Percentiles rank a stretch among this genome's conserved stretches.
phyloP scores from a whole-genome alignment of 2,888 invertebrate genomes.

The Heliconius hortense region DNA sequence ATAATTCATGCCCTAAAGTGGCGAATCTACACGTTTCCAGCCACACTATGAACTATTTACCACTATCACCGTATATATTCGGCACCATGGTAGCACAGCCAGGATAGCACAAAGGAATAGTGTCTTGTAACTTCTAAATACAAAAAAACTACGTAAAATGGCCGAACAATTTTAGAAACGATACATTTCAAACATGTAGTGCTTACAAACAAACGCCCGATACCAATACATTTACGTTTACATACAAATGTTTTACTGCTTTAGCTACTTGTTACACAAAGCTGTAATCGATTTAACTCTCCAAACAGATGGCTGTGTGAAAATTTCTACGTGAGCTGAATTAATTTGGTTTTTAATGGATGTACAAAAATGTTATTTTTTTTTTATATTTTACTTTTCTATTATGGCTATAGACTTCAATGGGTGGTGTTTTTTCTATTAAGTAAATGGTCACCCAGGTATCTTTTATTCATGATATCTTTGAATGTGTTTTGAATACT shows the following conservation, averaged over 20 bases:
- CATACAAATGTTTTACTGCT: conserved; percentile 34
- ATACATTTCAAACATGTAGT: conserved; percentile 29
- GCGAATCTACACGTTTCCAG: too few species aligned
- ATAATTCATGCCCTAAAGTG: too few species aligned
- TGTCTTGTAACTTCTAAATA: background rate
- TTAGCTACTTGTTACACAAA: conserved; percentile 33
- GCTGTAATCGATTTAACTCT: conserved; percentile 33
- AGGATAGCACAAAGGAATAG: background rate
- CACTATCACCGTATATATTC: too few species aligned
- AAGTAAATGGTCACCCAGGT: too few species aligned
- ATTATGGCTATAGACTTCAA: background rate
- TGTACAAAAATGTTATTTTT: background rate
- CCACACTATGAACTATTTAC: too few species aligned
- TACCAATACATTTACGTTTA: conserved; percentile 37
- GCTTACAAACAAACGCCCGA: conserved; percentile 34
- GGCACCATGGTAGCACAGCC: too few species aligned
- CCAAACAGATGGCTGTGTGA: conserved; percentile 28
- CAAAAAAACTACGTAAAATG: conserved; percentile 16
- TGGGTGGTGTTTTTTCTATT: background rate
- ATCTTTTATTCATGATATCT: too few species aligned
- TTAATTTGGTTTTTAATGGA: conserved; percentile 20
- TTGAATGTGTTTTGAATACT: too few species aligned
- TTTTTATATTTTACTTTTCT: background rate
- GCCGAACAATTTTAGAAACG: conserved; percentile 32
- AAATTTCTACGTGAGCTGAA: conserved; percentile 23